These are phyloP conservation scores for Raja brachyura DNA, from an alignment of 2,113 vertebrate species.

Conservation along the genomic window DNA sequence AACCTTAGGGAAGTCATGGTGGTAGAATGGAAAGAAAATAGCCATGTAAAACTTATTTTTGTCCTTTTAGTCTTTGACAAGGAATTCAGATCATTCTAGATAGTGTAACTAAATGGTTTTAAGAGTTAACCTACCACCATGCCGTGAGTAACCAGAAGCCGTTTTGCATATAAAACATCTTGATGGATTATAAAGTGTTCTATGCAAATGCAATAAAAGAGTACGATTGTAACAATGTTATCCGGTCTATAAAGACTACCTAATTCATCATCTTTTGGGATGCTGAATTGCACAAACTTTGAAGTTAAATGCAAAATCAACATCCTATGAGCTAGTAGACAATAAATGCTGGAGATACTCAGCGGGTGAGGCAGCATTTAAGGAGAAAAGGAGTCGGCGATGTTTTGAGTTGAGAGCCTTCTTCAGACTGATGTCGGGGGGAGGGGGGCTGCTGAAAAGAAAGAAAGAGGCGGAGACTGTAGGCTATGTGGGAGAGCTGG, in stretches of 20 bases:
- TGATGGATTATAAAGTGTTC: not conserved
- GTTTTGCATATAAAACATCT: too few relatives aligned
- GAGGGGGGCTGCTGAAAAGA: too few relatives aligned
- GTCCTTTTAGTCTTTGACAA: not conserved
- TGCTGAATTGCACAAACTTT: not conserved
- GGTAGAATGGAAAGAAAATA: too few relatives aligned
- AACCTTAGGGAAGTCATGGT: too few relatives aligned
- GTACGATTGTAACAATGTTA: not conserved
- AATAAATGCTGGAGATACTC: too few relatives aligned
- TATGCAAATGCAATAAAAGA: not conserved
- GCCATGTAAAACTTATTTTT: too few relatives aligned
- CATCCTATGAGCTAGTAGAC: not conserved
- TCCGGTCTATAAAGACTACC: not conserved
- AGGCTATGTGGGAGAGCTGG: too few relatives aligned
- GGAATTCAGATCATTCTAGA: not conserved
- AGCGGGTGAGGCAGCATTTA: too few relatives aligned
- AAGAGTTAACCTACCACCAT: not conserved
- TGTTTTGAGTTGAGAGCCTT: too few relatives aligned
- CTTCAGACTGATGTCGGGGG: too few relatives aligned
- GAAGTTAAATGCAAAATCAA: not conserved
- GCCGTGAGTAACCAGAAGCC: not conserved
- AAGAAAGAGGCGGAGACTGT: too few relatives aligned
- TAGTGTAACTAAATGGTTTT: not conserved
- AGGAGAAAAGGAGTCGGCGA: too few relatives aligned
- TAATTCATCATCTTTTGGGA: not conserved